phyloP scores from a whole-genome alignment of 1,140 invertebrate genomes.

The Drosophila ohnishii region DNA sequence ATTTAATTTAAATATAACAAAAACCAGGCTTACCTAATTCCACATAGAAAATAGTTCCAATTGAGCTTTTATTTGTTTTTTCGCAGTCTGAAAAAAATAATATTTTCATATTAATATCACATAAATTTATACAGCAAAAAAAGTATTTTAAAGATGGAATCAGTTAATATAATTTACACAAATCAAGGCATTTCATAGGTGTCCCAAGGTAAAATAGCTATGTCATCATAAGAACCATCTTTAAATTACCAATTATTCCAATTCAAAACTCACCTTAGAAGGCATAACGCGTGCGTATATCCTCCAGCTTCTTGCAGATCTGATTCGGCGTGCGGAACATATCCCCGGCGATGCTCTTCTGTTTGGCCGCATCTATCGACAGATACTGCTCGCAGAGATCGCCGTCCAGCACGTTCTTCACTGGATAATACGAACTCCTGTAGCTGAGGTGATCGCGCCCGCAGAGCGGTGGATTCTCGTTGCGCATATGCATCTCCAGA shows the following conservation, averaged over 20 bases:
- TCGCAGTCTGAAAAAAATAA: constrained; percentile 12
- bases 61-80: not conserved
- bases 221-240: constrained; percentile 57
- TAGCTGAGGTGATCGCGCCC: constrained; percentile 98
- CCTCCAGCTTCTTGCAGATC: constrained; percentile 97
- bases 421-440: constrained; percentile 98
- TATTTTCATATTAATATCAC: not conserved
- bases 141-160: constrained; percentile 8
- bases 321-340: constrained; percentile 97
- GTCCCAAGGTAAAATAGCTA: constrained; percentile 80
- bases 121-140: not conserved
- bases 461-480: constrained; percentile 97
- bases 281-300: constrained; percentile 96
- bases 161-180: constrained; percentile 61
- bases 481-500: constrained; percentile 99
- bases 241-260: not conserved
- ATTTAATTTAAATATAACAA: not conserved
- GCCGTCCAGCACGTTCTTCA: constrained; percentile 99
- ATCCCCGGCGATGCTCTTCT: constrained; percentile 97
- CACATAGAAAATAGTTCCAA: not conserved
- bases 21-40: constrained; percentile 16
- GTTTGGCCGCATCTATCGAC: constrained; percentile 95
- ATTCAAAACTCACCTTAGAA: constrained; percentile 87
- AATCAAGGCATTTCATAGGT: constrained; percentile 81
- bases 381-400: constrained; percentile 99